phyloP scores from a whole-genome alignment of 2,888 invertebrate genomes.

The Xylota sylvarum region DNA sequence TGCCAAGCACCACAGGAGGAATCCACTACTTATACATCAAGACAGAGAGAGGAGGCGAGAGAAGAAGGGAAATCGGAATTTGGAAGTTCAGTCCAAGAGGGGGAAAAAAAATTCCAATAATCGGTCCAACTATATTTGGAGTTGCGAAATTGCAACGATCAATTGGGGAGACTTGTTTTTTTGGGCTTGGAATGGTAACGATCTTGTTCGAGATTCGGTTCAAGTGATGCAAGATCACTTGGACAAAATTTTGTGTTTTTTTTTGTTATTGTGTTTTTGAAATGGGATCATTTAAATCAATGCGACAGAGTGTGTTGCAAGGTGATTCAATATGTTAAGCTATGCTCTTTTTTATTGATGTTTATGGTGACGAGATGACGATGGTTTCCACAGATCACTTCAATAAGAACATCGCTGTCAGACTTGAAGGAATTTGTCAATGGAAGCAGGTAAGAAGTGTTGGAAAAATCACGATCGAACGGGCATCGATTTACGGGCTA shows the following conservation, averaged over 20 bases:
- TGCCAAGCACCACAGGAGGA: constrained; percentile 38
- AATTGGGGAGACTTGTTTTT: constrained; percentile 53
- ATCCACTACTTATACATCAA: not conserved
- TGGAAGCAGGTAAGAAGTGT: no score
- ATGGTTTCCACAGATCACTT: not conserved
- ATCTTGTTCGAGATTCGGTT: constrained; percentile 58
- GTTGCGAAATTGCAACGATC: constrained; percentile 65
- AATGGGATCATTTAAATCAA: constrained; percentile 56
- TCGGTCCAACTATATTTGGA: constrained; percentile 66
- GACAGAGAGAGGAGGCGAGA: not conserved
- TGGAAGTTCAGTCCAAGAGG: constrained; percentile 32
- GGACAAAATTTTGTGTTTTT: not conserved
- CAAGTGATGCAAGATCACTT: constrained; percentile 67
- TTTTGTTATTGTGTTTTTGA: not conserved
- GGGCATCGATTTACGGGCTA: no score
- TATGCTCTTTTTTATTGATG: not conserved
- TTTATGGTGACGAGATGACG: not conserved
- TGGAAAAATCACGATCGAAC: no score
- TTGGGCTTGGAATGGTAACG: constrained; percentile 68
- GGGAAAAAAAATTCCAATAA: constrained; percentile 42
- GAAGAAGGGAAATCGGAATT: constrained; percentile 46
- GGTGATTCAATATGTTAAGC: constrained; percentile 36
- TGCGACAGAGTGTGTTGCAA: constrained; percentile 40
- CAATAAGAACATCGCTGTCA: not conserved
- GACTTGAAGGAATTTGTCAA: not conserved